Conservation (phyloP, 1,140 invertebrate genomes). For the Tachypleus tridentatus region DNA sequence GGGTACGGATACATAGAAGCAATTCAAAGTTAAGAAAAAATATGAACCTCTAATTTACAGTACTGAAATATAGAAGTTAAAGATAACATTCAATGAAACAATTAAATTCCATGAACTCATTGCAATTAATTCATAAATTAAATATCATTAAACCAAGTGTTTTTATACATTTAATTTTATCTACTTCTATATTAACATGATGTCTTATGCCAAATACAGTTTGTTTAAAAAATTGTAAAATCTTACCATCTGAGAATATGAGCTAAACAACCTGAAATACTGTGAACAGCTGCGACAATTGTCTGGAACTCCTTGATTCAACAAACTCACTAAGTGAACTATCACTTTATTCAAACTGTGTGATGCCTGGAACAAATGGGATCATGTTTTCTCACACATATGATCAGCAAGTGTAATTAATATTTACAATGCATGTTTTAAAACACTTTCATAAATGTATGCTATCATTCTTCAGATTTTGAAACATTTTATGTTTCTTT, state of each 20-base stretch:
- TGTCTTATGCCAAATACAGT: neutral
- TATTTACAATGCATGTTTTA: neutral
- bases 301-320: slow-evolving; percentile 39
- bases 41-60: neutral
- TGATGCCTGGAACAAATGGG: slow-evolving; percentile 27
- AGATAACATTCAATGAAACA: neutral
- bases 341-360: slow-evolving; percentile 32
- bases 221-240: neutral
- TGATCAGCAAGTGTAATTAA: neutral
- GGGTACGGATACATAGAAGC: too few relatives aligned
- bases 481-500: neutral
- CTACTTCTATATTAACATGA: neutral
- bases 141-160: neutral
- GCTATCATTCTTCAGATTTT: neutral
- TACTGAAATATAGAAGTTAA: neutral
- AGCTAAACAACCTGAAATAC: slow-evolving; percentile 37
- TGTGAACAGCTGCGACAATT: slow-evolving; percentile 37
- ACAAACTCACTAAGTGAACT: slow-evolving; percentile 31
- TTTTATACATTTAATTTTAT: neutral
- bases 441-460: neutral
- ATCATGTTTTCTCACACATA: neutral
- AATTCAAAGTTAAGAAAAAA: too few relatives aligned
- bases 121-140: too few relatives aligned
- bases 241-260: slow-evolving; percentile 35
- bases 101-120: too few relatives aligned